Conservation (phyloP, 2,888 invertebrate genomes). For the Eupithecia dodoneata region DNA sequence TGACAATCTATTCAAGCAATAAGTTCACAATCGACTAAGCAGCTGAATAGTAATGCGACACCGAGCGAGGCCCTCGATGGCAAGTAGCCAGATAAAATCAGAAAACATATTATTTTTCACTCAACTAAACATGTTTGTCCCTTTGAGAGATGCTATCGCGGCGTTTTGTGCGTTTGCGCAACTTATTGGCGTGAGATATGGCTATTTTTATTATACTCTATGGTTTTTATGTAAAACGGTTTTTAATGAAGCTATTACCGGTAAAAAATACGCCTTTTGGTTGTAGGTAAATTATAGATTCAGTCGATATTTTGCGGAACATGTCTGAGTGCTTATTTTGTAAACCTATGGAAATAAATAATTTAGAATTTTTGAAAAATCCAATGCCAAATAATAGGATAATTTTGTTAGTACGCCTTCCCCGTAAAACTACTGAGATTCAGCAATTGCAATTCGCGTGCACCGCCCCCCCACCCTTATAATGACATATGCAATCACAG, state of each 20-base stretch:
- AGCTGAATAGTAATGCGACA: conserved; percentile 59
- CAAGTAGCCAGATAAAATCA: conserved; percentile 64
- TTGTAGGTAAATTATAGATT: not conserved
- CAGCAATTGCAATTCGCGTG: too few species aligned
- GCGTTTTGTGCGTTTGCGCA: conserved; percentile 51
- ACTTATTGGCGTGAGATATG: conserved; percentile 63
- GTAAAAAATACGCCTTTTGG: not conserved
- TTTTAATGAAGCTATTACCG: conserved; percentile 44
- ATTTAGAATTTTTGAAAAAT: too few species aligned
- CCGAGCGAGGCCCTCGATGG: conserved; percentile 45
- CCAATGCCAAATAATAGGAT: too few species aligned
- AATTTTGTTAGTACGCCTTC: too few species aligned
- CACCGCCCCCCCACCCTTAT: too few species aligned
- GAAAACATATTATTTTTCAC: conserved; percentile 80
- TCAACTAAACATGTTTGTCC: conserved; percentile 64
- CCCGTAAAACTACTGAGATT: too few species aligned
- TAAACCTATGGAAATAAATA: too few species aligned
- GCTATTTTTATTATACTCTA: conserved; percentile 39
- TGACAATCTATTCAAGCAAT: conserved; percentile 10
- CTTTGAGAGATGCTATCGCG: conserved; percentile 55
- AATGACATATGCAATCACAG: too few species aligned
- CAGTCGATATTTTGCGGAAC: too few species aligned
- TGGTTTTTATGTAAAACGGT: conserved; percentile 50
- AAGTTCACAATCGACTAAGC: conserved; percentile 20
- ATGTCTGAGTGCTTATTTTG: too few species aligned